phyloP scores from a whole-genome alignment of 2,888 invertebrate species.

The Synanthedon myopaeformis region DNA sequence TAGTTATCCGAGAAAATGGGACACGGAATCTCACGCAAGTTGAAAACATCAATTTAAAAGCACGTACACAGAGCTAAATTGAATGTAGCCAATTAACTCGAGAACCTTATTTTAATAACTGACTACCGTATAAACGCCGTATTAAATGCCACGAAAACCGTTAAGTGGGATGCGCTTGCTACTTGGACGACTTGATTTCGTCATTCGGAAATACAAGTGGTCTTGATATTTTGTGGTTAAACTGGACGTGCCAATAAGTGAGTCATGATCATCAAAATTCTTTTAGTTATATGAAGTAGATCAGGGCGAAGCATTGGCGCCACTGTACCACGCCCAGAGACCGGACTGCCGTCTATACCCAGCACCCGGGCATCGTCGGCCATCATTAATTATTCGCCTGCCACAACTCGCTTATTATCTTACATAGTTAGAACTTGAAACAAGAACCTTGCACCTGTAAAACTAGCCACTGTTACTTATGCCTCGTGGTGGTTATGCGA shows the following conservation, averaged over 20 bases:
- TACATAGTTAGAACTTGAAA: constrained; percentile 12
- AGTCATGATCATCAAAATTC: constrained; percentile 39
- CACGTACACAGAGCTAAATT: constrained; percentile 28
- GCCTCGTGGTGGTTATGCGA: not conserved
- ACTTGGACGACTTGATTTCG: constrained; percentile 35
- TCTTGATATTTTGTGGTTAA: constrained; percentile 34
- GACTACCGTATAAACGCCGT: constrained; percentile 56
- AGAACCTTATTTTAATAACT: constrained; percentile 51
- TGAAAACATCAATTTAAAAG: constrained; percentile 36
- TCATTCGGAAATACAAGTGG: constrained; percentile 48
- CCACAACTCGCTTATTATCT: constrained; percentile 37
- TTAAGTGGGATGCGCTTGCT: constrained; percentile 51
- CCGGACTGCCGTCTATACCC: constrained; percentile 1
- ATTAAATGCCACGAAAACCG: constrained; percentile 53
- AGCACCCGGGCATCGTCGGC: constrained; percentile 22
- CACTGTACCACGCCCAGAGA: constrained; percentile 48
- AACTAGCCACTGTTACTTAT: not conserved
- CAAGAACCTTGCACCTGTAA: constrained; percentile 16
- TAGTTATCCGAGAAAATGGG: not conserved
- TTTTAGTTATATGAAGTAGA: constrained; percentile 29
- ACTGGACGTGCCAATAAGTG: constrained; percentile 17
- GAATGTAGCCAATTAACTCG: constrained; percentile 50
- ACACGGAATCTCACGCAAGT: not conserved
- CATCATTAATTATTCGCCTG: constrained; percentile 27
- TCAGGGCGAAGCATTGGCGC: constrained; percentile 42